Base-by-base conservation (phyloP, 1,140 invertebrate species). In the Chelonus insularis region DNA sequence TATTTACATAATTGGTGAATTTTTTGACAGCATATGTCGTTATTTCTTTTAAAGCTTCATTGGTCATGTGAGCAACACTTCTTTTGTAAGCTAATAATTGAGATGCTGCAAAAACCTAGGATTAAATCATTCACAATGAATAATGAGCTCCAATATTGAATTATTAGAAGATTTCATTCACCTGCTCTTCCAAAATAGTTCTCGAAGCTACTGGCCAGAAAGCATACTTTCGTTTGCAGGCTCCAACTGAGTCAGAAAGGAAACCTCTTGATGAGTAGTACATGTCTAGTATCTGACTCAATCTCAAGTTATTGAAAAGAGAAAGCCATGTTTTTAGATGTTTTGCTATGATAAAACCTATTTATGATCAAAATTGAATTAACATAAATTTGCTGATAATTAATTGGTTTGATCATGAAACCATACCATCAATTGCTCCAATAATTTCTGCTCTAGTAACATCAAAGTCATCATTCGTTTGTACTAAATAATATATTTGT, bases 251-350 rank as follows among this genome's bases (percentile, higher is more conserved):
- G 29, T 87, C 80, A 60, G 86, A 85, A 2, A 80, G 77, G 7
- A 87, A 74, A 1, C 87, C 87, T 61, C 82, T 80, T 48, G 84
- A 77, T 0, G 87, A 88, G 71, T 89, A 90, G 70, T 88, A 90
- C 85, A 88, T 88, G 41, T 88, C 86, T 4, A 90, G 71, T 14
- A 90, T 69, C 77, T 89, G 87, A 1, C 87, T 89, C 2, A 90
- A 74, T 36, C 85, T 77, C 12, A 87, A 74, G 11, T 79, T 81
- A 7, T 74, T 68, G 25, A 83, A 72, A 43, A 80, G 75, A 57
- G 74, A 72, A 8, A 78, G 66, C 84, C 84, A 88, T 41, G 72
- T 67, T 29, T 80, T 72, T 25, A 88, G 66, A 58, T 86, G 78
- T 23, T 75, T 79, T 0, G 85, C 83, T 57, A 89, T 74, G 57